Conservation (phyloP, 2,797 vertebrate species). For the Triplophysa bombifrons region DNA sequence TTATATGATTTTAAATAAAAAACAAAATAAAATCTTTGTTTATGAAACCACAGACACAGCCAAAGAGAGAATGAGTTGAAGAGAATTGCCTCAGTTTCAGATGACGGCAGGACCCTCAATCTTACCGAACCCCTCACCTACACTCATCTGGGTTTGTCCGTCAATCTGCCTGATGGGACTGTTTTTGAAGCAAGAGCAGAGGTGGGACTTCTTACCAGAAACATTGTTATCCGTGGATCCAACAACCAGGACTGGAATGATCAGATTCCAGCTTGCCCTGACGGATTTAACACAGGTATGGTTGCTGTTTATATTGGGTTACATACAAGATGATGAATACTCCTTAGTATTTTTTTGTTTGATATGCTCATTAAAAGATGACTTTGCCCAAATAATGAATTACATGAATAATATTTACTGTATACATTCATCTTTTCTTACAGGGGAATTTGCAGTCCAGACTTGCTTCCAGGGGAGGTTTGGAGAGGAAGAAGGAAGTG, state of each 20-base stretch:
- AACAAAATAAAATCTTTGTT: no score
- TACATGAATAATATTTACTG: not conserved
- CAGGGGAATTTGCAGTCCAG: constrained; percentile 88
- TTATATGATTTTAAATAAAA: no score
- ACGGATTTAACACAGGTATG: constrained; percentile 84
- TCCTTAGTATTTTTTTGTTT: no score
- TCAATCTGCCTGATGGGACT: constrained; percentile 77
- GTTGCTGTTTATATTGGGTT: not conserved
- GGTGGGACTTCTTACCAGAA: constrained; percentile 87
- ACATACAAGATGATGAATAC: not conserved
- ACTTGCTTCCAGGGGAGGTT: constrained; percentile 88
- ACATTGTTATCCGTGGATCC: constrained; percentile 83
- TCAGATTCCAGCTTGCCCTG: constrained; percentile 77
- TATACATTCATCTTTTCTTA: constrained; percentile 29
- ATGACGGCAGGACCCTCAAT: constrained; percentile 72
- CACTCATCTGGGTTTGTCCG: constrained; percentile 78
- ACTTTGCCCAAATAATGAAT: not conserved
- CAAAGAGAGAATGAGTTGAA: constrained; percentile 83
- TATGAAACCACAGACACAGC: constrained; percentile 74
- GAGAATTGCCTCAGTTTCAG: constrained; percentile 73
- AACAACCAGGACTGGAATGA: constrained; percentile 78
- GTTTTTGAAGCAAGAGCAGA: constrained; percentile 82
- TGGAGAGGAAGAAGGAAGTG: constrained; percentile 85
- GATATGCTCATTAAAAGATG: not conserved
- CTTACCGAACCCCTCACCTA: constrained; percentile 73